Percentiles rank a stretch among this genome's conserved stretches.
Conservation (phyloP, 2,113 vertebrate species). For the Saguinus midas region DNA sequence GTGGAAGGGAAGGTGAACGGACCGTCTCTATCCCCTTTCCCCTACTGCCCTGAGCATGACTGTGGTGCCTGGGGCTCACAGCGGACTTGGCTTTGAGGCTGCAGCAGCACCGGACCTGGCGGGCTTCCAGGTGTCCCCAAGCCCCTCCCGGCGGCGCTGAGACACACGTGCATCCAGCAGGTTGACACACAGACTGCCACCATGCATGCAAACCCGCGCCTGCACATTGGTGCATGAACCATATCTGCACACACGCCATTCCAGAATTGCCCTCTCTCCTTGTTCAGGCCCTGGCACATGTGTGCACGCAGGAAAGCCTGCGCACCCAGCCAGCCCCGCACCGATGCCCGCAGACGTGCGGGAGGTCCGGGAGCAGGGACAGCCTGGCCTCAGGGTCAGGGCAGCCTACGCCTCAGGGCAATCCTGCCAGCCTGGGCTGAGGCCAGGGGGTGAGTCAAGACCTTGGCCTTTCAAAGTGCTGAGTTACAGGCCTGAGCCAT, state of each 20-base stretch:
- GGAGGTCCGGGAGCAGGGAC: not conserved
- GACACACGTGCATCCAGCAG: slow-evolving; percentile 64
- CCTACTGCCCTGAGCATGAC: not conserved
- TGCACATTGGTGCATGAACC: not conserved
- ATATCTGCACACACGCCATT: slow-evolving; percentile 11
- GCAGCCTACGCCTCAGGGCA: slow-evolving; percentile 42
- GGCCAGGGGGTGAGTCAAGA: slow-evolving; percentile 70
- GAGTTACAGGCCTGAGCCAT: too few species aligned
- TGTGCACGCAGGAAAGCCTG: not conserved
- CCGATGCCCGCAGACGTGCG: not conserved
- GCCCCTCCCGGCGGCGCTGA: not conserved
- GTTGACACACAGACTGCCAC: slow-evolving; percentile 39
- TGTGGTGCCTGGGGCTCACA: not conserved
- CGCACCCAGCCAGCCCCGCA: not conserved
- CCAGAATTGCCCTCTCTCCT: not conserved
- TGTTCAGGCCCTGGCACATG: not conserved
- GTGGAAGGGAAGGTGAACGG: not conserved
- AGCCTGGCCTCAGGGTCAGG: not conserved
- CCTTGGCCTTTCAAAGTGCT: not conserved
- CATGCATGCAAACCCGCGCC: slow-evolving; percentile 56
- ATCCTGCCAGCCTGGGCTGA: slow-evolving; percentile 64
- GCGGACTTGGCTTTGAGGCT: not conserved
- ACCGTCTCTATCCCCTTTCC: not conserved
- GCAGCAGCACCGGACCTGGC: not conserved
- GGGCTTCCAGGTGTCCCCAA: slow-evolving; percentile 50